Evolutionary conservation across 2,888 invertebrate genomes (phyloP).

Genomic region (Heteromyza rotundicornis): DNA sequence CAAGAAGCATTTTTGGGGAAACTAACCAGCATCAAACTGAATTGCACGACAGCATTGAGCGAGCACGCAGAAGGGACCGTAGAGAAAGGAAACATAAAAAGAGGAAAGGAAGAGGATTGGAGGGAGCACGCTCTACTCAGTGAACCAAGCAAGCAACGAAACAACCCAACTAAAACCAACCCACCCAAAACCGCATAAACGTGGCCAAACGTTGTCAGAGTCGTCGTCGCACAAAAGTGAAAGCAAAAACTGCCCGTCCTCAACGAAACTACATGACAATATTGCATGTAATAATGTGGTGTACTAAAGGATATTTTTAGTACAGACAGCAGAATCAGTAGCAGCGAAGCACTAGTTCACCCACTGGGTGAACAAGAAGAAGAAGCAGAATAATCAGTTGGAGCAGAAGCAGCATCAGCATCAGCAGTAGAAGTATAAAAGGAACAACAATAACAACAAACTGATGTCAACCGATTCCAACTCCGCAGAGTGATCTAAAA

Average conservation of each 20-base stretch:
- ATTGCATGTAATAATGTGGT: neutral
- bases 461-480: neutral
- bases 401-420: neutral
- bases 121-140: no score
- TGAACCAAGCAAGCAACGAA: neutral
- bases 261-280: neutral
- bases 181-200: constrained; percentile 1
- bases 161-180: neutral
- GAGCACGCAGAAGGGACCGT: no score
- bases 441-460: neutral
- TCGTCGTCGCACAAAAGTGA: neutral
- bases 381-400: neutral
- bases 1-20: neutral
- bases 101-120: neutral
- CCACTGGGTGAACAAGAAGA: neutral
- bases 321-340: neutral
- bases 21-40: constrained; percentile 31
- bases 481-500: neutral
- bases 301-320: constrained; percentile 7
- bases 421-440: neutral
- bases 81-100: constrained; percentile 1
- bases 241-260: constrained; percentile 4
- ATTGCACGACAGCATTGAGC: constrained; percentile 16
- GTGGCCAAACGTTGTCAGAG: no score
- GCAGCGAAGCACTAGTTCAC: no score